Conservation (phyloP, 1,140 invertebrate genomes). For the Cardiocondyla obscurior region DNA sequence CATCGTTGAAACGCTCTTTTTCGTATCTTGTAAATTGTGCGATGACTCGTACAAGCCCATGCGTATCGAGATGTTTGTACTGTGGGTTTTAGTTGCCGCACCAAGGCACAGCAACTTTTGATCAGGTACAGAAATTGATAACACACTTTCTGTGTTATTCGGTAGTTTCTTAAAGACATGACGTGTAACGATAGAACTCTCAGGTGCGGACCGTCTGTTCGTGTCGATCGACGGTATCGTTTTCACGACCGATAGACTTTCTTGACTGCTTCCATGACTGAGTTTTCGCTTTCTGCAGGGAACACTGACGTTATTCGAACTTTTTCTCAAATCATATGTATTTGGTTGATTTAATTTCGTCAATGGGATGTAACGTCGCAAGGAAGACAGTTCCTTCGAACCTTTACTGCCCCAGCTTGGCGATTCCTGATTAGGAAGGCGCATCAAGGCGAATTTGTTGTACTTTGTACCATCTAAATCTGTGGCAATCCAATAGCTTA, state of each 20-base stretch:
- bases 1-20: slow-evolving; percentile 63
- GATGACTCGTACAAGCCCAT: slow-evolving; percentile 79
- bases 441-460: slow-evolving; percentile 77
- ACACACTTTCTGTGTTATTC: slow-evolving; percentile 33
- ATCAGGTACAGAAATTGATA: slow-evolving; percentile 14
- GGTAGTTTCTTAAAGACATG: slow-evolving; percentile 74
- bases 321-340: slow-evolving; percentile 47
- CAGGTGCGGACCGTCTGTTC: slow-evolving; percentile 13
- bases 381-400: background rate
- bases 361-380: background rate
- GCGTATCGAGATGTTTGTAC: slow-evolving; percentile 80
- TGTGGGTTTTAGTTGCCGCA: slow-evolving; percentile 69
- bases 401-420: slow-evolving; percentile 57
- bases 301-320: background rate
- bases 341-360: background rate
- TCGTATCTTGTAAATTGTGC: slow-evolving; percentile 67
- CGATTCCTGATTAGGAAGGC: slow-evolving; percentile 72
- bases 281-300: slow-evolving; percentile 3
- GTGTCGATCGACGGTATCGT: background rate
- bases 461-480: slow-evolving; percentile 68
- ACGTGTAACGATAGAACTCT: slow-evolving; percentile 76
- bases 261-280: background rate
- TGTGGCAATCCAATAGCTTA: slow-evolving; percentile 76
- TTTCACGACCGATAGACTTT: background rate
- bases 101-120: slow-evolving; percentile 51